A percentile compares a stretch with the other conserved stretches of the same genome.
These are phyloP conservation scores for Brachyalestes nurse DNA, from an alignment of 2,797 vertebrate genomes.

Conservation along the genomic window DNA sequence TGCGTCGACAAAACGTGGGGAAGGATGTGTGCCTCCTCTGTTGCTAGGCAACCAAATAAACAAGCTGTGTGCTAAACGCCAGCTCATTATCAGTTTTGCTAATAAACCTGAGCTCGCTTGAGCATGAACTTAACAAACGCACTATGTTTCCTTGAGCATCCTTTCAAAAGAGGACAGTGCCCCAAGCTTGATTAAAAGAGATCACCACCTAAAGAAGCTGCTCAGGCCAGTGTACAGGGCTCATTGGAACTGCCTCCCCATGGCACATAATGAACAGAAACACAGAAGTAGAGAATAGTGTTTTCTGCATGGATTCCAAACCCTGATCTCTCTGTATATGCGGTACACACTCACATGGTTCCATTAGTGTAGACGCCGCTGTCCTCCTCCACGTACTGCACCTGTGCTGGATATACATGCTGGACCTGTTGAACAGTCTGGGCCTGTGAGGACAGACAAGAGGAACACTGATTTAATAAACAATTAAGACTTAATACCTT, in stretches of 20 bases:
- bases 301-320: neutral
- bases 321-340: neutral
- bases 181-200: no score
- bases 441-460: slow-evolving; percentile 63
- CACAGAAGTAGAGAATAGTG: no score
- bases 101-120: neutral
- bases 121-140: neutral
- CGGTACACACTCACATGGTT: slow-evolving; percentile 83
- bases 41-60: slow-evolving; percentile 17
- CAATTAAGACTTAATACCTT: neutral
- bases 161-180: no score
- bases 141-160: neutral
- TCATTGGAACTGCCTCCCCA: no score
- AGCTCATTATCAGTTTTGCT: neutral
- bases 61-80: neutral
- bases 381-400: slow-evolving; percentile 97
- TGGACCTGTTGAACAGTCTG: slow-evolving; percentile 88
- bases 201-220: no score
- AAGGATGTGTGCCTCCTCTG: neutral
- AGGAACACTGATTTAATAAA: neutral
- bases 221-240: no score
- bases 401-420: slow-evolving; percentile 93
- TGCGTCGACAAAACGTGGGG: neutral
- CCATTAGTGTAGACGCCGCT: slow-evolving; percentile 93
- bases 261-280: no score